phyloP scores from a whole-genome alignment of 2,113 vertebrate genomes.

The Heterotilapia buettikoferi region DNA sequence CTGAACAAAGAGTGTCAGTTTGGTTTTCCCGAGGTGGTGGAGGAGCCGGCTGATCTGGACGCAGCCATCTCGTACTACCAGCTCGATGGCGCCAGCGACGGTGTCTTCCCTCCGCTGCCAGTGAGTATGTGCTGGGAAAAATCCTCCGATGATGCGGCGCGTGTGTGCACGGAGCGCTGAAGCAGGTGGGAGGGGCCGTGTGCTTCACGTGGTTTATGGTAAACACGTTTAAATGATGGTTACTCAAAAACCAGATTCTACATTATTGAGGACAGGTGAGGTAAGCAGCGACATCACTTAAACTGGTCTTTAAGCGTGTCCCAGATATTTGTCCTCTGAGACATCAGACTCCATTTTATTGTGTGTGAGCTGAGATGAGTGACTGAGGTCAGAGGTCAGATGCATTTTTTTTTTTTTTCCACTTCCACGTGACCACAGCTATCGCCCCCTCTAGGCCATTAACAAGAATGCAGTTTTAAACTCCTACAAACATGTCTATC shows the following conservation, averaged over 20 bases:
- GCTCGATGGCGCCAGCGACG: slow-evolving; percentile 7
- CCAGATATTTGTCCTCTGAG: background rate
- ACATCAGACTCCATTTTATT: background rate
- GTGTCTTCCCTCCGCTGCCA: background rate
- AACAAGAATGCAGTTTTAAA: background rate
- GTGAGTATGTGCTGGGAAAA: slow-evolving; percentile 16
- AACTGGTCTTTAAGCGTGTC: background rate
- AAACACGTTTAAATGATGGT: background rate
- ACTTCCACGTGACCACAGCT: background rate
- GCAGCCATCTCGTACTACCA: slow-evolving; percentile 33
- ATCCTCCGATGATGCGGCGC: background rate
- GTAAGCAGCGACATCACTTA: background rate
- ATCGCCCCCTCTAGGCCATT: background rate
- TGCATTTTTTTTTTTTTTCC: background rate
- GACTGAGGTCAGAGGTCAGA: background rate
- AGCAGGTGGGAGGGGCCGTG: background rate
- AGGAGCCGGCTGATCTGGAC: slow-evolving; percentile 20
- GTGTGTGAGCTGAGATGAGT: background rate
- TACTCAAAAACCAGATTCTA: background rate
- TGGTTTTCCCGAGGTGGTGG: slow-evolving; percentile 25
- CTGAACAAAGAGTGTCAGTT: slow-evolving; percentile 52
- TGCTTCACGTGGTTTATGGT: background rate
- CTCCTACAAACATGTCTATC: background rate
- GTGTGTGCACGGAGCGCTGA: background rate
- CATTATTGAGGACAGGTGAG: background rate